Evolutionary conservation across 1,140 invertebrate genomes (phyloP).

Genomic region (Chlorops oryzae): DNA sequence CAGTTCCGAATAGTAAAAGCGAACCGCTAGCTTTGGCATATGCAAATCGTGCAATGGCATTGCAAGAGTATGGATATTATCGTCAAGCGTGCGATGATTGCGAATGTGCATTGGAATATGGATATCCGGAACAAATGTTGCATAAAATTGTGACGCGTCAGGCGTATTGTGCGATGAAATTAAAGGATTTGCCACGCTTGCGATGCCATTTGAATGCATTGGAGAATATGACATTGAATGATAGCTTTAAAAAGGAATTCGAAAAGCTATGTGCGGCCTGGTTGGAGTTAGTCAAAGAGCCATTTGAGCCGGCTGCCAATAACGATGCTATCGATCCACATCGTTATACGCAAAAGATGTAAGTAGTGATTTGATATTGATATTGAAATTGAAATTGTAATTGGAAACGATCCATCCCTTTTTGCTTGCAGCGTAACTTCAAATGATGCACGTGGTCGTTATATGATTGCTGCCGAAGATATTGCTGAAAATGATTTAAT

Average conservation of each 20-base stretch:
- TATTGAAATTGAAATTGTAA: background rate
- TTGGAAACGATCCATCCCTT: background rate
- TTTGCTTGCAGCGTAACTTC: background rate
- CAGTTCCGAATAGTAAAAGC: background rate
- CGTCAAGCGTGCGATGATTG: conserved; percentile 39
- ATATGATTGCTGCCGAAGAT: conserved; percentile 21
- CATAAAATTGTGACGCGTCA: conserved; percentile 34
- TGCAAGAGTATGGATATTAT: conserved; percentile 36
- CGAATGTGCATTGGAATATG: conserved; percentile 27
- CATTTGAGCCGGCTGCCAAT: too few relatives aligned
- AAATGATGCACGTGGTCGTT: conserved; percentile 16
- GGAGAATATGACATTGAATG: conserved; percentile 19
- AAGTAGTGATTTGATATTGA: conserved; percentile 2
- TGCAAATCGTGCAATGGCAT: conserved; percentile 34
- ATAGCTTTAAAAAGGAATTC: conserved; percentile 16
- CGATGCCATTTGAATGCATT: conserved; percentile 16
- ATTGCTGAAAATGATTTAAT: conserved; percentile 19
- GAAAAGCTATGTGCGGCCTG: too few relatives aligned
- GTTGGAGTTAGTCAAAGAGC: too few relatives aligned
- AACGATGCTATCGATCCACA: background rate
- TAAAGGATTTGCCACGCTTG: conserved; percentile 15
- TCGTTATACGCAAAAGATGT: conserved; percentile 21
- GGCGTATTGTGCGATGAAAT: conserved; percentile 28
- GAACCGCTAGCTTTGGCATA: conserved; percentile 24
- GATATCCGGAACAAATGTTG: conserved; percentile 26